phyloP scores from a whole-genome alignment of 2,888 invertebrate species.

The Rhamphomyia laevipes region DNA sequence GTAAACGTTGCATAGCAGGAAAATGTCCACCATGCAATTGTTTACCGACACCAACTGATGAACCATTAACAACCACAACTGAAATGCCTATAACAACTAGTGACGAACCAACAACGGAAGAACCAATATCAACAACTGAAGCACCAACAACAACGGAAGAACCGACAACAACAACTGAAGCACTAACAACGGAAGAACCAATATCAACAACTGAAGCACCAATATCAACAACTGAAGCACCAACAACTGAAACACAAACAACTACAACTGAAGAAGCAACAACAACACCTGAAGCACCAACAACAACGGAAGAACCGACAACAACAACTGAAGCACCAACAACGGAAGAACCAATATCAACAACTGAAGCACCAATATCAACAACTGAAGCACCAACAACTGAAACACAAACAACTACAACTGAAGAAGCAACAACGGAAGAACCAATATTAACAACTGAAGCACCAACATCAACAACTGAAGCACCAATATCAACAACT shows the following conservation, averaged over 20 bases:
- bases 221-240: not conserved
- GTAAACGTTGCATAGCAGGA: slow-evolving; percentile 11
- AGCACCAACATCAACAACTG: not conserved
- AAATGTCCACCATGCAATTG: slow-evolving; percentile 16
- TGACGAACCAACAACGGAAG: not conserved
- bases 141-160: not conserved
- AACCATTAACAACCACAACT: not conserved
- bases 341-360: slow-evolving; percentile 7
- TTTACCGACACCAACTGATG: slow-evolving; percentile 3
- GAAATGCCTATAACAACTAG: not conserved
- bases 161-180: not conserved
- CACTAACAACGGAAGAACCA: not conserved
- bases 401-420: not conserved
- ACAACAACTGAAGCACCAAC: not conserved
- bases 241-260: not conserved
- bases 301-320: not conserved
- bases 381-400: too few species aligned
- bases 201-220: not conserved
- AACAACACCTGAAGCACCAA: not conserved
- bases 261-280: not conserved
- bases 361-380: not conserved
- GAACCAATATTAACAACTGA: not conserved
- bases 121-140: not conserved
- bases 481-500: not conserved
- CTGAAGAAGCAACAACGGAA: slow-evolving; percentile 1